A percentile compares a stretch with the other conserved stretches of the same genome.
Conservation (phyloP, 2,797 vertebrate species). For the Phalanger gymnotis region DNA sequence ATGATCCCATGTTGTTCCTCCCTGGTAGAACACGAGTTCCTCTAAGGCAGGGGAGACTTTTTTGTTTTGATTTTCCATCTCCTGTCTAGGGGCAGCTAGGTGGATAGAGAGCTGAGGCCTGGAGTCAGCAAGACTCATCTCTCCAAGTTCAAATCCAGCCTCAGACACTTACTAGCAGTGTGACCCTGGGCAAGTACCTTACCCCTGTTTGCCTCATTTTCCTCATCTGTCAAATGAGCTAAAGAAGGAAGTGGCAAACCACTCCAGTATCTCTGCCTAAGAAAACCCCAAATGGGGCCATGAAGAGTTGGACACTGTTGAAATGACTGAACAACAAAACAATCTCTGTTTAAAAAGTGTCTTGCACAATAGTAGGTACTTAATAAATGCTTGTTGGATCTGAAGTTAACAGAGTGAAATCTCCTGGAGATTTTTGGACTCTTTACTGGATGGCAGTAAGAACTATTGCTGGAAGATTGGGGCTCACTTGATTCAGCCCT, state of each 20-base stretch:
- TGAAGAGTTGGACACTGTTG: background rate
- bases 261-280: background rate
- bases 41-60: background rate
- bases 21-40: background rate
- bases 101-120: background rate
- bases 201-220: background rate
- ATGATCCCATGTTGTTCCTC: background rate
- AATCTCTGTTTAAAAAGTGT: background rate
- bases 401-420: background rate
- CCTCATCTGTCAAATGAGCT: background rate
- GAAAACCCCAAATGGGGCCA: background rate
- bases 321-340: background rate
- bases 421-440: background rate
- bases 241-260: background rate
- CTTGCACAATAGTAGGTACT: background rate
- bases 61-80: background rate
- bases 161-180: background rate
- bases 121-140: background rate
- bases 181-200: background rate
- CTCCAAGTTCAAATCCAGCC: background rate
- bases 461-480: background rate
- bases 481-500: background rate
- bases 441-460: background rate
- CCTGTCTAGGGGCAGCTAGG: background rate
- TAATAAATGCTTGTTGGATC: background rate